Evolutionary conservation across 2,113 vertebrate genomes (phyloP).

Genomic region (Deroptyus accipitrinus): DNA sequence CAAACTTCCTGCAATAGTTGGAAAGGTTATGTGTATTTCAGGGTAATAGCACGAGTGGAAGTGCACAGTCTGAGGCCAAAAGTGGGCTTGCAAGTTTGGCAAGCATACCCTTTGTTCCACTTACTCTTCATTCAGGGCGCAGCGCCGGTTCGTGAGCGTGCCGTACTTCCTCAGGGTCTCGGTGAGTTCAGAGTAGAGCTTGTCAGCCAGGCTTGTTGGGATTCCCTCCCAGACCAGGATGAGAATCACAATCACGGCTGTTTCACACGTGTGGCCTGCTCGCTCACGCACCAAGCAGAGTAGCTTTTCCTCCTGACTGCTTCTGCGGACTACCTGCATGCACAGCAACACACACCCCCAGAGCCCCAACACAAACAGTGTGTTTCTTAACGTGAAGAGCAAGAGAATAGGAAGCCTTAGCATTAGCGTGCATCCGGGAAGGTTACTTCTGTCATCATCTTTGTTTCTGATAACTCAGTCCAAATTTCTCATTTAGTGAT

Average conservation of each 20-base stretch:
- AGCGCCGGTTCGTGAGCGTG: conserved; percentile 89
- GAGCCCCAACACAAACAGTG: conserved; percentile 35
- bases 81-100: not conserved
- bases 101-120: conserved; percentile 27
- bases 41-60: fast-evolving
- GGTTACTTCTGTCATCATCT: not conserved
- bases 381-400: not conserved
- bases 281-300: conserved; percentile 92
- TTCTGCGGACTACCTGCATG: conserved; percentile 89
- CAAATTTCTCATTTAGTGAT: not conserved
- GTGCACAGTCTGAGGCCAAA: not conserved
- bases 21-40: not conserved
- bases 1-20: not conserved
- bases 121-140: conserved; percentile 96
- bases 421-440: fast-evolving
- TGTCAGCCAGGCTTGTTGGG: conserved; percentile 80
- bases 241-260: conserved; percentile 89
- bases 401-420: not conserved
- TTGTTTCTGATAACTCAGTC: not conserved
- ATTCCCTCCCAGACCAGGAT: conserved; percentile 97
- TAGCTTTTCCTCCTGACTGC: conserved; percentile 88
- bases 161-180: conserved; percentile 87
- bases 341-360: conserved; percentile 29
- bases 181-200: conserved; percentile 87
- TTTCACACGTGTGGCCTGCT: conserved; percentile 85